phyloP scores from a whole-genome alignment of 2,888 invertebrate genomes.

The Agriotes lineatus region DNA sequence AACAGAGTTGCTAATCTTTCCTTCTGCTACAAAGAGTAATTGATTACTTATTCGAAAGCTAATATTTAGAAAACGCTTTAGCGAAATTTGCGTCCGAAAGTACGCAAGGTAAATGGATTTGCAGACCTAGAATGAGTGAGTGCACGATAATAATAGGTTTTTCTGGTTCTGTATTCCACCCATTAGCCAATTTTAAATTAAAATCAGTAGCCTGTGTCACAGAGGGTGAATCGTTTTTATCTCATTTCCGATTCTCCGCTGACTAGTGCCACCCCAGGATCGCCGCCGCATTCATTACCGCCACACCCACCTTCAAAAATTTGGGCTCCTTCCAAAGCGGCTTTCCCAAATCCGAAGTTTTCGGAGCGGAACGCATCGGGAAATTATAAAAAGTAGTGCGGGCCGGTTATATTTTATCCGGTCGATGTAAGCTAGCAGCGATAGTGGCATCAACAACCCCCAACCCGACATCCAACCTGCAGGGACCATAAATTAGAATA shows the following conservation, averaged over 20 bases:
- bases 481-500: slow-evolving; percentile 31
- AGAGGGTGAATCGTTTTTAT: slow-evolving; percentile 27
- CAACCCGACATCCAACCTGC: slow-evolving; percentile 22
- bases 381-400: slow-evolving; percentile 11
- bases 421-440: slow-evolving; percentile 18
- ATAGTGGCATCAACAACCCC: slow-evolving; percentile 24
- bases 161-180: slow-evolving; percentile 23
- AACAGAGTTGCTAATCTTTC: no score
- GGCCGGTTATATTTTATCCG: slow-evolving; percentile 10
- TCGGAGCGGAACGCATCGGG: background rate
- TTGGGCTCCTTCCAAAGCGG: background rate
- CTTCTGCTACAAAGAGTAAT: slow-evolving; percentile 6
- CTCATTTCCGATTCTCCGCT: slow-evolving; percentile 30
- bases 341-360: background rate
- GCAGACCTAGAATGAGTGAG: slow-evolving; percentile 15
- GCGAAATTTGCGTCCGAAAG: background rate
- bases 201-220: slow-evolving; percentile 27
- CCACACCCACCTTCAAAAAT: background rate
- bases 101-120: slow-evolving; percentile 18
- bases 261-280: slow-evolving; percentile 13
- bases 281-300: slow-evolving; percentile 25
- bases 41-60: slow-evolving; percentile 15
- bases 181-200: slow-evolving; percentile 32
- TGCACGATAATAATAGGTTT: slow-evolving; percentile 25
- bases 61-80: slow-evolving; percentile 19